Base-by-base conservation (phyloP, 1,140 invertebrate species). In the Saxidomus purpurata region DNA sequence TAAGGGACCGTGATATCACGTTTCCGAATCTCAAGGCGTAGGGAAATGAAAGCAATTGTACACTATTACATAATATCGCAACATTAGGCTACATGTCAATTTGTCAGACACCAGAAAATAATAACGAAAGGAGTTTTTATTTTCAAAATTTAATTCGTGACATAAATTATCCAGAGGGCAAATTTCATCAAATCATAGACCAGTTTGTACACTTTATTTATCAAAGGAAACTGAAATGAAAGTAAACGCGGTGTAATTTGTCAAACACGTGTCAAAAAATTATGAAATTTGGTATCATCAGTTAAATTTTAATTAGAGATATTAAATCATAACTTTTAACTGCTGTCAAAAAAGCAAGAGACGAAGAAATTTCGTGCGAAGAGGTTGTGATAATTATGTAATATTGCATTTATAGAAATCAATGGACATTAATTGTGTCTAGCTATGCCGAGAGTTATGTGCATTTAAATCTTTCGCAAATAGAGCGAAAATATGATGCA, bases 271-370 rank as follows among this genome's bases (percentile, higher is more conserved):
- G 76, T 79, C 76, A 79, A 79, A 34, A 13, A 52, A 79, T 79
- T 79, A 55, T 79, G 47, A 52, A 79, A 79, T 36, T 79, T 52
- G 25, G 36, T 25, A 36, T 52, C 47, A 52, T 15, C 15, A 17
- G 19, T 79, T 79, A 79, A 79, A 28, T 55, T 55, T 55, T 79
- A 79, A 79, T 79, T 79, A 79, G 76, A 28, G 1, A 74, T 36
- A 36, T 79, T 79, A 52, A 79, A 52, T 52, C 43, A 79, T 79
- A 28, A 40, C 67, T 71, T 71, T 71, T 71, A 71, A 71, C 2
- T 38, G 34, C 67, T 71, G 67, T 71, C 59, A 63, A 55, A 63
- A 9, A 28, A 55, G 15, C n/a, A 55, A 55, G n/a, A n/a, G n/a
- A n/a, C n/a, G 4, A 43, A 43, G 4, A 43, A 43, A 15, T 43